Base-by-base conservation (phyloP, 1,140 invertebrate genomes). In the Drosophila insularis region DNA sequence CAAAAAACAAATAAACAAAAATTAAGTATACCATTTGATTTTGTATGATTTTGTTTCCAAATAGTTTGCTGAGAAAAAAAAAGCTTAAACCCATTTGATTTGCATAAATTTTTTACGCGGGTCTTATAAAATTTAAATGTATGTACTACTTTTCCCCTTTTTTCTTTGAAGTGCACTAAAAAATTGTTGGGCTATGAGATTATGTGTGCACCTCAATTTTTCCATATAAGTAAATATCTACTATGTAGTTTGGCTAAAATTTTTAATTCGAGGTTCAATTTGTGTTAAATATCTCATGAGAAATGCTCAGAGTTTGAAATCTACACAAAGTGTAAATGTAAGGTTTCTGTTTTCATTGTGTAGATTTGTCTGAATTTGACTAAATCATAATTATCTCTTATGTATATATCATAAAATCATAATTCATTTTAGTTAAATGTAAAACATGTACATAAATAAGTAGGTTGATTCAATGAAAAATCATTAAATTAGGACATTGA, bases 21-120 rank as follows among this genome's bases (percentile, higher is more conserved):
- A 84, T 69, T 89, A 87, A 80, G 84, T 89, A 87, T 87, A 89
- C 76, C 4, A 68, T 74, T 68, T 67, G 32, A 46, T 59, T 65
- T 79, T 71, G 17, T 79, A 71, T 66, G 31, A 67, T 67, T 73
- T 50, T n/a, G 68, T 72, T 58, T 43, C 43, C 37, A 66, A 56
- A 70, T 78, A 62, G 62, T 86, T 87, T 86, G 81, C 81, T 87
- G 68, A 67, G 27, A 86, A 54, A 61, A 50, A 50, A 21, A 21
- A 21, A 21, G 82, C 78, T 87, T 81, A 64, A 46, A 67, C 14
- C 19, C 17, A 37, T 71, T 84, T 84, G 19, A 43, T 77, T 87
- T 80, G 73, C 80, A 72, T 65, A 50, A 5, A 11, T 35, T 6
- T 59, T 64, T 43, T 53, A 31, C 58, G 64, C 43, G 40, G 55